Evolutionary conservation across 2,797 vertebrate genomes (phyloP), one percentile per base, ranked within the genome.

Genomic region (Tarsius wallacei): DNA sequence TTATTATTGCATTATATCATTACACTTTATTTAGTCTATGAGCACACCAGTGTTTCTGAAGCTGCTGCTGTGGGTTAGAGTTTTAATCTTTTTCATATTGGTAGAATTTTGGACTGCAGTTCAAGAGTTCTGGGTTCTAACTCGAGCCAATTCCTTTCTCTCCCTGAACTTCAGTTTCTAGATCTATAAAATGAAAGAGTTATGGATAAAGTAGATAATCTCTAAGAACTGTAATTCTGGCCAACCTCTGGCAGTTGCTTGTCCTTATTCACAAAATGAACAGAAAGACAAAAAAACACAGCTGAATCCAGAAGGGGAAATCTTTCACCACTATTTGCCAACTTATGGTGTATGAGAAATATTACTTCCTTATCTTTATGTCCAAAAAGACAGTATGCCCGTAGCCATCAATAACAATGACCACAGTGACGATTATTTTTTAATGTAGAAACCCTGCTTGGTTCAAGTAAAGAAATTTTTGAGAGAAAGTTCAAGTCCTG

Each of bases 401-500:
- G 22, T 49, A 76, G 42, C 68, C n/a, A 42, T 55, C 61, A 36
- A 36, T 61, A 61, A 66, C 26, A 91, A 61, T 1, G 0, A 10
- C 9, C 61, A 71, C 33, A 42, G 21, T 68, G 51, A 55, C 0
- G 2, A 70, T 49, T 68, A 14, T 64, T 61, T 96, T 97, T 93
- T 66, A 97, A 86, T 24, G 33, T 36, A 84, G 74, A 96, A 95
- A 85, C 70, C 42, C 81, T 88, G 7, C 42, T 98, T 91, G 95
- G 70, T 85, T 96, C 68, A 98, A 95, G 90, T 97, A 97, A 98
- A 97, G 96, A 98, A 96, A 97, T 36, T 93, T 97, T 97, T 98
- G 98, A 99, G 98, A 98, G 97, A 98, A 98, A 98, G 98, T 98
- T 98, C 97, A 98, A 98, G 97, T 98, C 97, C 98, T 98, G 98